Conservation (phyloP, 2,888 invertebrate species). For the Galeopsomyia nigrocyanea region DNA sequence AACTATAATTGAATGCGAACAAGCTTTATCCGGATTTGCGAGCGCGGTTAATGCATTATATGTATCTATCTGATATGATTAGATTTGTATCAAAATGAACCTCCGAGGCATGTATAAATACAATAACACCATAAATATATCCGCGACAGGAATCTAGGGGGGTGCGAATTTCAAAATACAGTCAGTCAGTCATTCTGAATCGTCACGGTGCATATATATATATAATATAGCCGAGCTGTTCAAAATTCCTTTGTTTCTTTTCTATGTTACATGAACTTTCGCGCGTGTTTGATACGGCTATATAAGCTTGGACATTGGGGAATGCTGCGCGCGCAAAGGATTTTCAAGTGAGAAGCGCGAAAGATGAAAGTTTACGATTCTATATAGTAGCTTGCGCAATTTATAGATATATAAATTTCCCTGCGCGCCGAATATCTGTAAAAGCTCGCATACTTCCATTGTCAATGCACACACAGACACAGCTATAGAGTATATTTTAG, state of each 20-base stretch:
- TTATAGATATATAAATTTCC: constrained; percentile 8
- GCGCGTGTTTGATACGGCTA: constrained; percentile 31
- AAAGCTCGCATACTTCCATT: constrained; percentile 8
- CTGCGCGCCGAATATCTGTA: background rate
- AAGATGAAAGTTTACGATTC: constrained; percentile 47
- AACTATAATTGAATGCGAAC: too few species aligned
- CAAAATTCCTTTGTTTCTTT: constrained; percentile 32
- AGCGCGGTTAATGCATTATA: too few species aligned
- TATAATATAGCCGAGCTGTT: background rate
- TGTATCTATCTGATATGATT: too few species aligned
- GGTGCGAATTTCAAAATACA: constrained; percentile 8
- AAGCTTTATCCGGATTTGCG: too few species aligned
- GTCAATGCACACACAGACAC: constrained; percentile 6
- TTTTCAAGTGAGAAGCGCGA: background rate
- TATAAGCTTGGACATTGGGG: constrained; percentile 37
- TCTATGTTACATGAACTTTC: constrained; percentile 16
- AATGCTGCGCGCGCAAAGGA: constrained; percentile 11
- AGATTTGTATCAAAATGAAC: too few species aligned
- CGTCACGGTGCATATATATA: background rate
- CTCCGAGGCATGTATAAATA: too few species aligned
- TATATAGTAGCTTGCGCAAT: constrained; percentile 41
- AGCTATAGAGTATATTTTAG: constrained; percentile 41
- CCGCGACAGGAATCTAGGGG: too few species aligned
- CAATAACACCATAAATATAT: too few species aligned
- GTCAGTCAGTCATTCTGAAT: background rate